Base-by-base conservation (phyloP, 2,797 vertebrate species). In the Aselliscus stoliczkanus region DNA sequence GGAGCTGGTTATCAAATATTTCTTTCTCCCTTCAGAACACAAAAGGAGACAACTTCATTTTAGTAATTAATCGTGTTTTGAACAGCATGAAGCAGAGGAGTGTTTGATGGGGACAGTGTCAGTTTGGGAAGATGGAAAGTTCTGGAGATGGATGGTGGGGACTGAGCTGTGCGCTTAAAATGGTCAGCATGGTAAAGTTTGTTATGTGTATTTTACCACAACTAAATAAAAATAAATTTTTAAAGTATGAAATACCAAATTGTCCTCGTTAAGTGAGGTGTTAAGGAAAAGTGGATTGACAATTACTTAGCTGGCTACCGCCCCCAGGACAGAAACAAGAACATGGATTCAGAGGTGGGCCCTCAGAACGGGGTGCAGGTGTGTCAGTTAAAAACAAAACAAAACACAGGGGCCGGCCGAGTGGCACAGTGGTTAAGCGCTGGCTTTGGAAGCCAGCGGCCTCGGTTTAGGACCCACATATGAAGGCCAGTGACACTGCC, bases 1-100 rank as follows among this genome's bases (percentile, higher is more conserved):
- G 44, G 12, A 99, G 97, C 88, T 98, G 97, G 34, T 98, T 98
- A 10, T 99, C 98, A 81, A 99, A 99, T 15, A 98, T 92, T n/a
- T 98, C 97, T 42, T 98, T 98, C 94, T 99, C 98, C 95, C 99
- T 99, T 96, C 1, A 84, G 70, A 52, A 97, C 64, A 97, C 27
- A 97, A 62, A 80, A 94, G 25, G 7, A 10, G 60, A 88, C 12
- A 73, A 23, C 7, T 29, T 50, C 42, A 21, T 60, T 44, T 90
- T 39, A 85, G 25, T 31, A 23, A 90, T 25, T 37, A 56, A 47
- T 6, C 2, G 2, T 54, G 44, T 31, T 54, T 54, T 44, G 31
- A 54, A 56, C 29, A 60, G 50, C 2, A n/a, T 9, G 34, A 69
- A 42, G 42, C 58, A 65, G 37, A 56, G 6, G 14, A 6, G 7